Conservation (phyloP, 2,797 vertebrate genomes). For the Podarcis lilfordi region DNA sequence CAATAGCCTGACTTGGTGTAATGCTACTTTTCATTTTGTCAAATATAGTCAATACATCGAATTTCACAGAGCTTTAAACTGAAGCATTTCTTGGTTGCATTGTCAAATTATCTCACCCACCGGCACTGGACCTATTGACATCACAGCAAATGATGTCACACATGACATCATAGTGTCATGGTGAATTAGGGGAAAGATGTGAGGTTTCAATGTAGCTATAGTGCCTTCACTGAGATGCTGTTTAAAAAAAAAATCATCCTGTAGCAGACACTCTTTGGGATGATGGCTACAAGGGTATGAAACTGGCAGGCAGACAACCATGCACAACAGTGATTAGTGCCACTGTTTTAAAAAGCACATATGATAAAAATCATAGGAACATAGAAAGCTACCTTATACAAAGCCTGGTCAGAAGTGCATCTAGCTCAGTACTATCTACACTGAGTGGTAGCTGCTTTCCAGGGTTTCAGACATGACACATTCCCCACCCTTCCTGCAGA, state of each 20-base stretch:
- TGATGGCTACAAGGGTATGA: not conserved
- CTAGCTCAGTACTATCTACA: too few species aligned
- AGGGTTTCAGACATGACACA: too few species aligned
- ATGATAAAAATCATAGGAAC: not conserved
- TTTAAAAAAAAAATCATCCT: not conserved
- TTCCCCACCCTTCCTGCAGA: too few species aligned
- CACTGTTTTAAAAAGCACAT: not conserved
- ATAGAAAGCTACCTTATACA: too few species aligned
- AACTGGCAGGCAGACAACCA: not conserved
- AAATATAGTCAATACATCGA: not conserved
- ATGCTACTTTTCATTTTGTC: too few species aligned
- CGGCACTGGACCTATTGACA: too few species aligned
- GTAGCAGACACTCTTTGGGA: rapidly evolving
- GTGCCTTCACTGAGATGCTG: not conserved
- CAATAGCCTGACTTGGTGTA: too few species aligned
- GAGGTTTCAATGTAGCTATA: not conserved
- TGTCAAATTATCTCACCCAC: not conserved
- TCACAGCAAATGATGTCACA: not conserved
- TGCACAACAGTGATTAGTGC: not conserved
- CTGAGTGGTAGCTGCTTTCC: too few species aligned
- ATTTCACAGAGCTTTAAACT: not conserved
- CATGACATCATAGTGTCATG: not conserved
- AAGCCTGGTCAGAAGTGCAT: too few species aligned
- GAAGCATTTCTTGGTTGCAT: not conserved
- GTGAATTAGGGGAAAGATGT: not conserved